Evolutionary conservation across 2,113 vertebrate genomes (phyloP).

Genomic region (Microcebus griseorufus): DNA sequence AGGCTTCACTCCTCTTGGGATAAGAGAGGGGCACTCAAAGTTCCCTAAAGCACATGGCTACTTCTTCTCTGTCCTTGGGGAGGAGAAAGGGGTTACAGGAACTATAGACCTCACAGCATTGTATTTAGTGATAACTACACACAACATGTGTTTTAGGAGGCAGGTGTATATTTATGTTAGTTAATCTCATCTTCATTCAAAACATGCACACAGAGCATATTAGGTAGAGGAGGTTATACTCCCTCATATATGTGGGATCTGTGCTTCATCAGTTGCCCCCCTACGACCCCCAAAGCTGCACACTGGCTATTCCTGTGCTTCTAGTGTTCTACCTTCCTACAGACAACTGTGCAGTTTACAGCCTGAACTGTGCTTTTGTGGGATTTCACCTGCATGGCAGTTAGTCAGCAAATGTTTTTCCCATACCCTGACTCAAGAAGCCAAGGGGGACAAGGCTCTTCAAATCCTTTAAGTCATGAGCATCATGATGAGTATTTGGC

Average conservation of each 20-base stretch:
- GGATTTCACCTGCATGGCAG: not conserved
- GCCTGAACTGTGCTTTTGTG: slow-evolving; percentile 59
- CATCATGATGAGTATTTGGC: slow-evolving; percentile 28
- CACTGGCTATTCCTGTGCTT: slow-evolving; percentile 1
- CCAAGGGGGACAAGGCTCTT: not conserved
- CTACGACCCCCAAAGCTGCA: not conserved
- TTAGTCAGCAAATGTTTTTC: not conserved
- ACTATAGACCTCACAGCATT: not conserved
- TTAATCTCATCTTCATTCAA: not conserved
- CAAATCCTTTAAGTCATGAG: not conserved
- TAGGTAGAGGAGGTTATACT: not conserved
- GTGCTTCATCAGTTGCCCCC: not conserved
- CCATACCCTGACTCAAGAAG: not conserved
- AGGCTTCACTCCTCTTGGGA: not conserved
- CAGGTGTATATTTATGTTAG: not conserved
- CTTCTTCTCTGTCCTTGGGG: slow-evolving; percentile 26
- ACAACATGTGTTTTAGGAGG: slow-evolving; percentile 2
- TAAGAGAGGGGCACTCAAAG: not conserved
- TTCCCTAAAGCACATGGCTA: not conserved
- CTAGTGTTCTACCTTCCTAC: not conserved
- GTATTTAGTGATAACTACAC: not conserved
- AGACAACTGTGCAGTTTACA: not conserved
- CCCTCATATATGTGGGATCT: slow-evolving; percentile 45
- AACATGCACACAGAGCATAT: not conserved
- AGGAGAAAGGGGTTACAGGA: not conserved